Base-by-base conservation (phyloP, 1,140 invertebrate species). In the Psix sp. region DNA sequence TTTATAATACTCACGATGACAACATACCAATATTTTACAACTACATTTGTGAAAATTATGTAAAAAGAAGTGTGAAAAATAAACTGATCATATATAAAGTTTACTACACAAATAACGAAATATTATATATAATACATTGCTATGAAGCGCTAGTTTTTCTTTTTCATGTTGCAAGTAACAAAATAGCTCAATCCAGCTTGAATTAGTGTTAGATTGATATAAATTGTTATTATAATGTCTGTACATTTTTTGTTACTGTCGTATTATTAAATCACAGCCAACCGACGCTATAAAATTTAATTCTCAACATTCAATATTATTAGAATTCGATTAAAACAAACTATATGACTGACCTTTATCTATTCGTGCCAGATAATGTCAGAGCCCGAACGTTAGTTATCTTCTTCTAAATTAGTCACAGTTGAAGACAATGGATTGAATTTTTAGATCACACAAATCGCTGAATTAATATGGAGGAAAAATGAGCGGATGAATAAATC, bases 341-440 rank as follows among this genome's bases (percentile, higher is more conserved):
- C 20, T 42, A 17, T 18, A 20, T 3, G n/a, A n/a, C 11, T 60
- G 35, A 48, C 56, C 56, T 60, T 60, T 60, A 60, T 48, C 56
- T 60, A 14, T n/a, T n/a, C n/a, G n/a, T 39, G 31, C 35, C 13
- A 48, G 56, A 60, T 60, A 60, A 60, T 60, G 56, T 18, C 56
- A 40, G 45, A 45, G 39, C 10, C 18, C 24, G 20, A 16, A 9
- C 20, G 20, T 46, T 31, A 38, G n/a, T n/a, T n/a, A n/a, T n/a
- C n/a, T n/a, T 45, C 24, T 16, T 9, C 10, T 14, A 39, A 60
- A 31, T 60, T 48, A 31, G 24, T 60, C 24, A 20, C n/a, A n/a
- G n/a, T n/a, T n/a, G 13, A 11, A 57, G 15, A 45, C 36, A 54
- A 54, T 54, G 9, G 38, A 29, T 18, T 2, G 11, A 3, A 21